phyloP scores from a whole-genome alignment of 1,140 invertebrate species.

The Drosophila subpulchrella region DNA sequence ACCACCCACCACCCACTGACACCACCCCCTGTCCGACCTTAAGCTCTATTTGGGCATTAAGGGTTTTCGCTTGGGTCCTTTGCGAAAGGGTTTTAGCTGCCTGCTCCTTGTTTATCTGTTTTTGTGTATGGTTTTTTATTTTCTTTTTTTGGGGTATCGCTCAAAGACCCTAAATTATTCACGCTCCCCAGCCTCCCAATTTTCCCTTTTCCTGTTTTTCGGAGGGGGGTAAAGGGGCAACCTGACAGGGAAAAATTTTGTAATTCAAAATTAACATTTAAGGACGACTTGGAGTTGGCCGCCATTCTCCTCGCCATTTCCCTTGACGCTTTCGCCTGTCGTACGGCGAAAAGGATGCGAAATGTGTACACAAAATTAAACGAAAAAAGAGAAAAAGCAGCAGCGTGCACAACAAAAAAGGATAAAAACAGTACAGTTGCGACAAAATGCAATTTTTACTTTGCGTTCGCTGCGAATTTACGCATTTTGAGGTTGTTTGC shows the following conservation, averaged over 20 bases:
- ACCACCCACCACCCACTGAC: background rate
- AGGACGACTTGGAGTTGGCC: conserved; percentile 78
- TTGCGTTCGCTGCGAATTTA: conserved; percentile 55
- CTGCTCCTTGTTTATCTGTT: conserved; percentile 45
- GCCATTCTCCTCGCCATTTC: conserved; percentile 39
- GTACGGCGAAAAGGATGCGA: conserved; percentile 57
- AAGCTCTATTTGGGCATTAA: conserved; percentile 81
- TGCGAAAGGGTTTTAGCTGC: conserved; percentile 36
- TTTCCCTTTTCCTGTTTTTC: background rate
- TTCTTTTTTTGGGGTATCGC: conserved; percentile 53
- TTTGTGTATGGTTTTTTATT: conserved; percentile 18
- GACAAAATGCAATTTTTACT: conserved; percentile 67
- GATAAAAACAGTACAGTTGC: conserved; percentile 67
- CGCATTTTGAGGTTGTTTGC: conserved; percentile 75
- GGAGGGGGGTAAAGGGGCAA: background rate
- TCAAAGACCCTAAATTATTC: conserved; percentile 82
- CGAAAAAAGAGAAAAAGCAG: conserved; percentile 58
- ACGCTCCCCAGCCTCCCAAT: conserved; percentile 35
- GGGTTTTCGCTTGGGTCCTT: conserved; percentile 65
- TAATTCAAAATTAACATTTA: conserved; percentile 84
- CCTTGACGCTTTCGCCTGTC: conserved; percentile 27
- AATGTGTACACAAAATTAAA: conserved; percentile 66
- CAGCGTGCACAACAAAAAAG: conserved; percentile 49
- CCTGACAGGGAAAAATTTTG: conserved; percentile 77
- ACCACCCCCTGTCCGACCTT: conserved; percentile 51